A percentile compares a stretch with the other conserved stretches of the same genome.
phyloP scores from a whole-genome alignment of 2,113 vertebrate genomes.

The Onychostoma macrolepis region DNA sequence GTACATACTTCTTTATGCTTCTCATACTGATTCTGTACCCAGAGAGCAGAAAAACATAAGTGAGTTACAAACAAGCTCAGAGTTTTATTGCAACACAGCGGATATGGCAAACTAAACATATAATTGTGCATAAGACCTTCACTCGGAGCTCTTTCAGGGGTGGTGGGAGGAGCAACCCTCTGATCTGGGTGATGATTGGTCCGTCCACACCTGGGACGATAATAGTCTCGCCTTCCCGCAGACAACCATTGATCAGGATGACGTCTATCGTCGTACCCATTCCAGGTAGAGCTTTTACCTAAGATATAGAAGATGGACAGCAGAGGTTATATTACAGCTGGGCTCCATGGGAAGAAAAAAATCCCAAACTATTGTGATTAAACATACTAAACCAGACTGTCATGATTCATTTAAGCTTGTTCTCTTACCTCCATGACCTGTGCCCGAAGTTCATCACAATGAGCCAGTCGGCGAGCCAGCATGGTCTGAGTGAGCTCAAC shows the following conservation, averaged over 20 bases:
- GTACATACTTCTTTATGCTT: conserved; percentile 96
- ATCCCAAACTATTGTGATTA: background rate
- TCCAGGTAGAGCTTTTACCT: conserved; percentile 97
- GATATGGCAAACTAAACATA: background rate
- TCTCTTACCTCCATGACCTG: conserved; percentile 96
- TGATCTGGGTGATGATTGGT: conserved; percentile 95
- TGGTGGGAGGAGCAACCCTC: conserved; percentile 92
- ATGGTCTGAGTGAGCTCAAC: conserved; percentile 96
- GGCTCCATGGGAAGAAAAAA: background rate
- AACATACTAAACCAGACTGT: background rate
- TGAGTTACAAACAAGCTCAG: background rate
- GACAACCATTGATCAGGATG: conserved; percentile 90
- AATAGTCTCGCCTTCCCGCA: conserved; percentile 94
- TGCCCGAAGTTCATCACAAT: conserved; percentile 93
- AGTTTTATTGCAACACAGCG: background rate
- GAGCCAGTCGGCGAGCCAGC: conserved; percentile 89
- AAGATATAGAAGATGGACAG: background rate
- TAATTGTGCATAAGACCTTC: conserved; percentile 77
- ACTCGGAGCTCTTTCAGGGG: conserved; percentile 96
- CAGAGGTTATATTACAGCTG: background rate
- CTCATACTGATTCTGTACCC: conserved; percentile 90
- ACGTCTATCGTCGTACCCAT: conserved; percentile 99
- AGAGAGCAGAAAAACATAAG: background rate
- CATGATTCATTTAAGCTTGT: background rate
- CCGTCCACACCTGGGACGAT: conserved; percentile 97